A percentile compares a stretch with the other conserved stretches of the same genome.
These are phyloP conservation scores for Sardinella longiceps DNA, from an alignment of 2,797 vertebrate genomes.

Conservation along the genomic window DNA sequence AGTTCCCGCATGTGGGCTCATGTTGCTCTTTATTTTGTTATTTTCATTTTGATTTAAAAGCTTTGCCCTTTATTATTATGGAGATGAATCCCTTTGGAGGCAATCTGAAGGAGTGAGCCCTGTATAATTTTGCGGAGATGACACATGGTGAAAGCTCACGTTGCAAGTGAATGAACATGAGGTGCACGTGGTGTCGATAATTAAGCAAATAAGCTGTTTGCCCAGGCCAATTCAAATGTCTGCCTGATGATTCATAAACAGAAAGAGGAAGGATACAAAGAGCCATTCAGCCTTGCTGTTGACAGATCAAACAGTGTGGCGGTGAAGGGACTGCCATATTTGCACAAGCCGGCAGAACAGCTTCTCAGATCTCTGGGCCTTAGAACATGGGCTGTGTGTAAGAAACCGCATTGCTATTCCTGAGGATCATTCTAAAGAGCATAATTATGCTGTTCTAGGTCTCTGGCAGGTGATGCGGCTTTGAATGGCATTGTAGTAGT, in stretches of 20 bases:
- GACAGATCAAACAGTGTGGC: neutral
- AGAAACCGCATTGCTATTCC: neutral
- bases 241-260: constrained; percentile 23
- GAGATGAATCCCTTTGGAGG: neutral
- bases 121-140: neutral
- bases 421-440: neutral
- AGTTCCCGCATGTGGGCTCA: neutral
- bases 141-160: neutral
- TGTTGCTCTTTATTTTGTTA: neutral
- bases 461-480: neutral
- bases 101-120: neutral
- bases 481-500: neutral
- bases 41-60: neutral
- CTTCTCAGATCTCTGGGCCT: neutral
- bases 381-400: neutral
- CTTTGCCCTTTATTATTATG: constrained; percentile 9
- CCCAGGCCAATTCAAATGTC: neutral
- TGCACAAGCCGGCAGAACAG: neutral
- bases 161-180: neutral
- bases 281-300: neutral
- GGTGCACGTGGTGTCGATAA: neutral
- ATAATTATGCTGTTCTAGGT: neutral
- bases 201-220: constrained; percentile 17
- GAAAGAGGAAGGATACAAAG: neutral
- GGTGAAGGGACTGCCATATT: neutral